Evolutionary conservation across 2,797 vertebrate species (phyloP), one percentile per base, ranked within the genome.

Genomic region (Streptopelia turtur): DNA sequence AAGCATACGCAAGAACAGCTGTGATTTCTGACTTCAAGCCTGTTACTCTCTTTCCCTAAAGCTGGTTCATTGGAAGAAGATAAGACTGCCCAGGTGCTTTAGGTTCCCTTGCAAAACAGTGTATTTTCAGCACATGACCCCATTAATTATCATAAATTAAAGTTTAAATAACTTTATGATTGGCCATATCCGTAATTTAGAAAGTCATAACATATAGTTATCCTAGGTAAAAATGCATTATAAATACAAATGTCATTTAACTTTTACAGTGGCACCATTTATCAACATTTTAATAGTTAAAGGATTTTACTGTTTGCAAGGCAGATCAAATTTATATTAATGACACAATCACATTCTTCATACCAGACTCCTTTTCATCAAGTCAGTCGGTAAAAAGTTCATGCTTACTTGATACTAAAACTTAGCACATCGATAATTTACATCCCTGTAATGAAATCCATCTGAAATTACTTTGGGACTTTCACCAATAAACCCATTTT

Each of bases 1-100:
- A 65, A 89, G 56, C 78, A 74, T 10, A 87, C n/a, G 3, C 56
- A 93, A 81, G 72, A 96, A 60, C 91, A 93, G 80, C 85, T 93
- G 83, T 63, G 85, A 88, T 85, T 96, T 79, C 77, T 95, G 92
- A 97, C 77, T 96, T 88, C 63, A 79, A 89, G 86, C 47, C 66
- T 63, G n/a, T 52, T 92, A 72, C 25, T 87, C 86, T 85, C 53
- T 71, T 93, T 69, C 52, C 30, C 79, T 70, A 87, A 93, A 94
- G 56, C 63, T 69, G 55, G 37, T 78, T 91, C 82, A 78, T 17
- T 61, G 52, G 47, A 86, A 94, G 85, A 86, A 91, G 50, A 69
- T 64, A 82, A 82, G 56, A 49, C 59, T 66, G 39, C 43, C 86
- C 80, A 94, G 70, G 77, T 84, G 77, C 74, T 90, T 72, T 18